phyloP scores from a whole-genome alignment of 2,113 vertebrate species.

The Condylura cristata region DNA sequence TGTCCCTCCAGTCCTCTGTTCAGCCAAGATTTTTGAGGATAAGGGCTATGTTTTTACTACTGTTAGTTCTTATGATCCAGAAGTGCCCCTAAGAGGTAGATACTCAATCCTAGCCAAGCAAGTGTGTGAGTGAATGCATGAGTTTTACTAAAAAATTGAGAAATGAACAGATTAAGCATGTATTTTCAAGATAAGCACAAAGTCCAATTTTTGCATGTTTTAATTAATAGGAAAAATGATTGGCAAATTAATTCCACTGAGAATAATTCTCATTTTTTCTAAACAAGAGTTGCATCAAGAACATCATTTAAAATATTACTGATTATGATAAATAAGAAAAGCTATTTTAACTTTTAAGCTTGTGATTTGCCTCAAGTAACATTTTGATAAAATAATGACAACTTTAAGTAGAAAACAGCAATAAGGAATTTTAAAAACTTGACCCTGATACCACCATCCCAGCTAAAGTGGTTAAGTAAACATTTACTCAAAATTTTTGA shows the following conservation, averaged over 20 bases:
- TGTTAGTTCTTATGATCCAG: neutral
- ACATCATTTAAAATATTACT: neutral
- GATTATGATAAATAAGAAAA: slow-evolving; percentile 33
- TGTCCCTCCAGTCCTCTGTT: neutral
- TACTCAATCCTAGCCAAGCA: neutral
- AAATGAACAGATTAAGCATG: neutral
- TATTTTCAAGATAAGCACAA: slow-evolving; percentile 11
- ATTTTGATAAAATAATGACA: slow-evolving; percentile 39
- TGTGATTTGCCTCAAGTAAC: neutral
- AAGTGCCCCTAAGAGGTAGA: neutral
- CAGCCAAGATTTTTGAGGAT: neutral
- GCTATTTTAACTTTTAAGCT: slow-evolving; percentile 15
- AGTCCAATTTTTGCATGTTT: neutral
- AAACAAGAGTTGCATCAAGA: neutral
- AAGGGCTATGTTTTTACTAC: neutral
- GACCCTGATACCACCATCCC: neutral
- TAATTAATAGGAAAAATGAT: neutral
- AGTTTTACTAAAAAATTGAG: neutral
- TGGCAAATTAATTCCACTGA: slow-evolving; percentile 16
- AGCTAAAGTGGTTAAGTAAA: neutral
- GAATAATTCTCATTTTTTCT: slow-evolving; percentile 41
- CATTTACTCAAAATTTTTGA: slow-evolving; percentile 50
- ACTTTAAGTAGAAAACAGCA: neutral
- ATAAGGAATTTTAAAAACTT: neutral
- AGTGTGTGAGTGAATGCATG: neutral